These are phyloP conservation scores for Mycalesis mineus DNA, from an alignment of 2,888 invertebrate species.

Conservation along the genomic window DNA sequence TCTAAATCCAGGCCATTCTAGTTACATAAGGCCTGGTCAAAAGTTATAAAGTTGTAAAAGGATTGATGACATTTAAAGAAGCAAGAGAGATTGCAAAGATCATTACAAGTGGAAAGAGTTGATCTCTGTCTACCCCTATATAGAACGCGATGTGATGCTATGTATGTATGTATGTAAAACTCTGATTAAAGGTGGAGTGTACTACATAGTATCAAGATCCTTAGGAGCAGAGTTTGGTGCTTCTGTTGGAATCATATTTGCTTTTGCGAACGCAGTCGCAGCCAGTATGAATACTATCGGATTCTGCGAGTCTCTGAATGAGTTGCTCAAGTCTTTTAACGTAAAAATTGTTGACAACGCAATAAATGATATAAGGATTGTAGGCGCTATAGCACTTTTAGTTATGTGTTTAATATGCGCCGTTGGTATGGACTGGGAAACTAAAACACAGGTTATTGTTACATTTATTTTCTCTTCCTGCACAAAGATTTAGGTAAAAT, in stretches of 20 bases:
- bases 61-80: no score
- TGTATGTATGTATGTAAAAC: no score
- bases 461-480: no score
- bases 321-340: slow-evolving; percentile 80
- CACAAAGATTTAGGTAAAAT: no score
- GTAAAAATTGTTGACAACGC: slow-evolving; percentile 84
- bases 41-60: no score
- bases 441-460: slow-evolving; percentile 86
- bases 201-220: slow-evolving; percentile 97
- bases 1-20: no score
- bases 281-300: slow-evolving; percentile 99
- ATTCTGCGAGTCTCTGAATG: slow-evolving; percentile 95
- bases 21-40: no score
- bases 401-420: slow-evolving; percentile 92
- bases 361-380: slow-evolving; percentile 88
- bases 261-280: slow-evolving; percentile 97
- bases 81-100: no score
- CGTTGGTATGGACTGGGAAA: slow-evolving; percentile 98
- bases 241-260: slow-evolving; percentile 97
- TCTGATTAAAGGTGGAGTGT: slow-evolving; percentile 97
- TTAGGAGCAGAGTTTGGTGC: slow-evolving; percentile 98
- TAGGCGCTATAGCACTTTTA: slow-evolving; percentile 87
- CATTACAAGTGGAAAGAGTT: no score
- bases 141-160: no score
- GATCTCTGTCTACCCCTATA: no score